Evolutionary conservation across 2,113 vertebrate species (phyloP), one percentile per base, ranked within the genome.

Genomic region (Leucoraja erinaceus): DNA sequence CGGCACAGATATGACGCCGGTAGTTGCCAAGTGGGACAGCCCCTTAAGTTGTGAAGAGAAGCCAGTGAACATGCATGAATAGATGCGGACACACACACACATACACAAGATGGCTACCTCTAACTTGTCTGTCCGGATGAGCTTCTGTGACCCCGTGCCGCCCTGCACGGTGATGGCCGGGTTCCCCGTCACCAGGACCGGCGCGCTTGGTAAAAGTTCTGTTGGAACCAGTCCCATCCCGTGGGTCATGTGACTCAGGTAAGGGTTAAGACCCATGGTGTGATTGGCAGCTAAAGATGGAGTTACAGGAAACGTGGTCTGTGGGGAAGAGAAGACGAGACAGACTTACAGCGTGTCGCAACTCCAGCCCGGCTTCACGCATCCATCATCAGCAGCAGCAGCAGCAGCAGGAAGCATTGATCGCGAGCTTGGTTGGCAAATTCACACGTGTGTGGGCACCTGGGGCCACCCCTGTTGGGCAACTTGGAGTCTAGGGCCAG

Each of bases 111-210:
- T 75, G 95, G 95, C 94, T 98, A 99, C 98, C 98, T 99, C 99
- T 94, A 99, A 96, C 96, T 98, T 99, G 96, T 99, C 99, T 61
- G 98, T 97, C 95, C 99, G 98, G 95, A 97, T 95, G 94, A 97
- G 96, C 95, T 99, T 99, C 95, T 98, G 98, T 93, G 95, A 95
- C 22, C 97, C 95, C 95, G 97, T 96, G 95, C 97, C 96, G 95
- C 97, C 98, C 92, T 97, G 96, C 94, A 98, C 95, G 93, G 97
- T 94, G 86, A 99, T 95, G 66, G 97, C 96, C 76, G 98, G 98
- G 95, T 98, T 99, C 95, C 98, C 98, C 7, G 98, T 96, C 94
- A 98, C 96, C 96, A 99, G 96, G 94, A 99, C 95, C 94, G 98
- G 97, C 90, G 97, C 95, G 95, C 97, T 98, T 96, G 97, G 98